Base-by-base conservation (phyloP, 2,797 vertebrate species). In the Spatula versicolor region DNA sequence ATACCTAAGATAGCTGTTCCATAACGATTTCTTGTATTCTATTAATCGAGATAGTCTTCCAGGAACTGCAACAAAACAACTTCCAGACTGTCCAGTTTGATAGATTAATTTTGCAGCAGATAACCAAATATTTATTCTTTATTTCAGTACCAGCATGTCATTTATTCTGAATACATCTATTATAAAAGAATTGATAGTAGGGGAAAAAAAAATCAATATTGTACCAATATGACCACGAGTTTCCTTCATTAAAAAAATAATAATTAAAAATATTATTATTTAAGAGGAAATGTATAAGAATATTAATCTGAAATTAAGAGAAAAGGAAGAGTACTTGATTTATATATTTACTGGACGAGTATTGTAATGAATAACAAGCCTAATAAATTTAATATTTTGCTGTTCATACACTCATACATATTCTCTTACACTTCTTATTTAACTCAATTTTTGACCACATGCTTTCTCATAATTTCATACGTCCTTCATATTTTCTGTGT, bases 101-200 rank as follows among this genome's bases (percentile, higher is more conserved):
- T 55, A 64, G 15, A 45, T 58, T 35, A 80, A 31, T 56, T 58
- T 95, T 71, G 6, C 28, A 69, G 26, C 13, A 75, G 8, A 31
- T 9, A 74, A 11, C 1, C 12, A 63, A 15, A 15, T 66, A 84
- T 71, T 45, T 85, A 6, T 68, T 62, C 69, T 11, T 14, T 5
- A 48, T 23, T 48, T 66, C 33, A 31, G 11, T 41, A 59, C 4
- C 43, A 25, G 2, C 3, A 33, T 55, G 22, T 17, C 19, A 63
- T 13, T 7, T 54, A 28, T 67, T 81, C 78, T 71, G 39, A 26
- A 25, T n/a, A 6, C 1, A 37, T 0, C 0, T 19, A 37, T 59
- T 58, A 1, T 20, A 86, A 73, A 31, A 74, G 2, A 43, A 15
- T 4, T 16, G 31, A 15, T 37, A 66, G 1, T 6, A 16, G 30